These are phyloP conservation scores for Anolis carolinensis DNA, from an alignment of 2,113 vertebrate species.

Conservation along the genomic window DNA sequence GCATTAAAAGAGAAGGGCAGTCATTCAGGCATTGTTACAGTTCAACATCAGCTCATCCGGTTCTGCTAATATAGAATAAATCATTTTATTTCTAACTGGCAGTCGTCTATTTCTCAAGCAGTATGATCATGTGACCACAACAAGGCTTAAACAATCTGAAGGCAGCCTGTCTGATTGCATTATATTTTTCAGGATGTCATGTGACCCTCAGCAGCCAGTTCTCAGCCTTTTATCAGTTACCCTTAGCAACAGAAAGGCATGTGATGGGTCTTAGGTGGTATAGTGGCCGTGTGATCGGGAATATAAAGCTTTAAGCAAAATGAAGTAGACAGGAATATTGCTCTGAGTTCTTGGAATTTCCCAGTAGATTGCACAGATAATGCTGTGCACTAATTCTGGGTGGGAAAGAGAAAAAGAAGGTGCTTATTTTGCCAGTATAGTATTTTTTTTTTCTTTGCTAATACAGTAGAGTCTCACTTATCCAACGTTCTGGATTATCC, in stretches of 20 bases:
- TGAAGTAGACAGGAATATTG: constrained; percentile 43
- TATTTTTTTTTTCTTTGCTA: constrained; percentile 22
- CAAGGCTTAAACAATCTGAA: constrained; percentile 46
- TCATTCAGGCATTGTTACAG: not conserved
- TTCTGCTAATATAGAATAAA: not conserved
- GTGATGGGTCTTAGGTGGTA: constrained; percentile 56
- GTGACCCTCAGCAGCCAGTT: constrained; percentile 45
- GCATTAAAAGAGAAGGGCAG: not conserved
- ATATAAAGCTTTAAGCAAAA: constrained; percentile 46
- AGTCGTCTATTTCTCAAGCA: constrained; percentile 23
- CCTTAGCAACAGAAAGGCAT: constrained; percentile 66
- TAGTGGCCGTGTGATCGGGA: constrained; percentile 27
- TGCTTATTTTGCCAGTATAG: not conserved
- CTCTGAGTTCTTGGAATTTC: constrained; percentile 44
- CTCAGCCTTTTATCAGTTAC: constrained; percentile 38
- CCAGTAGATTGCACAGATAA: not conserved
- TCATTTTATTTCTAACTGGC: constrained; percentile 35
- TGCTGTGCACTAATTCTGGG: not conserved
- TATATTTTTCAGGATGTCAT: constrained; percentile 8
- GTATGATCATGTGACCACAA: constrained; percentile 43
- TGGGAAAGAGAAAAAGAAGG: not conserved
- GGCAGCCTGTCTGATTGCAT: constrained; percentile 26
- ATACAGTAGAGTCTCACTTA: too few relatives aligned
- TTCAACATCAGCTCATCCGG: not conserved
- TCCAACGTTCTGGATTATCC: too few relatives aligned